phyloP scores from a whole-genome alignment of 2,888 invertebrate species.

The Eupithecia vulgata region DNA sequence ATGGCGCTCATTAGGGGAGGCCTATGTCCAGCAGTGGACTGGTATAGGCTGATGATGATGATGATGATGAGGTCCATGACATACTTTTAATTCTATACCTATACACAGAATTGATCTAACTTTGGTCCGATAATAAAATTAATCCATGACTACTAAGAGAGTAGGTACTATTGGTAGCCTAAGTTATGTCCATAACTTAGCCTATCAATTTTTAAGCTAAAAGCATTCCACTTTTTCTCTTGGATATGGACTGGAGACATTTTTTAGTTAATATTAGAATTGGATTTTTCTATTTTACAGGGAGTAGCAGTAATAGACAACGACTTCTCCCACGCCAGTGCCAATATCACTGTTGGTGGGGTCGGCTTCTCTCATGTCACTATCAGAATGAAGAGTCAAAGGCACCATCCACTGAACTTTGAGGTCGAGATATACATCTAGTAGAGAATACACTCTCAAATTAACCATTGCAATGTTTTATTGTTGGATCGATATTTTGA shows the following conservation, averaged over 20 bases:
- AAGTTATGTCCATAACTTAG: not conserved
- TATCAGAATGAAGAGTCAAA: conserved; percentile 78
- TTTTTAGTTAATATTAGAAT: not conserved
- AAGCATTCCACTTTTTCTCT: not conserved
- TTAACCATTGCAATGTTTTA: not conserved
- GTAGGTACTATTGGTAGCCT: not conserved
- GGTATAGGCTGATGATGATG: no score
- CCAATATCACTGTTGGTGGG: conserved; percentile 76
- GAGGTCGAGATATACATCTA: conserved; percentile 78
- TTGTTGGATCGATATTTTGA: not conserved
- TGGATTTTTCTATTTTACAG: conserved; percentile 54
- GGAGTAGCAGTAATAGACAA: conserved; percentile 77
- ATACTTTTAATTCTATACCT: no score
- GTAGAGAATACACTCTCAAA: conserved; percentile 15
- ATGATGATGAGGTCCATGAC: no score
- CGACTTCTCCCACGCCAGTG: conserved; percentile 78
- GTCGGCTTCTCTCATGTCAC: conserved; percentile 72
- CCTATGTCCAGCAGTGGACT: no score
- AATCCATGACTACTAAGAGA: not conserved
- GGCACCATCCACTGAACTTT: conserved; percentile 77
- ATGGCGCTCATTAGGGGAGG: no score
- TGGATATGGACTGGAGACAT: not conserved
- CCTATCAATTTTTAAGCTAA: not conserved
- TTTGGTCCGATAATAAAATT: no score
- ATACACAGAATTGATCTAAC: no score